Evolutionary conservation across 2,113 vertebrate genomes (phyloP), one percentile per base, ranked within the genome.

Genomic region (Syrmaticus mikado): DNA sequence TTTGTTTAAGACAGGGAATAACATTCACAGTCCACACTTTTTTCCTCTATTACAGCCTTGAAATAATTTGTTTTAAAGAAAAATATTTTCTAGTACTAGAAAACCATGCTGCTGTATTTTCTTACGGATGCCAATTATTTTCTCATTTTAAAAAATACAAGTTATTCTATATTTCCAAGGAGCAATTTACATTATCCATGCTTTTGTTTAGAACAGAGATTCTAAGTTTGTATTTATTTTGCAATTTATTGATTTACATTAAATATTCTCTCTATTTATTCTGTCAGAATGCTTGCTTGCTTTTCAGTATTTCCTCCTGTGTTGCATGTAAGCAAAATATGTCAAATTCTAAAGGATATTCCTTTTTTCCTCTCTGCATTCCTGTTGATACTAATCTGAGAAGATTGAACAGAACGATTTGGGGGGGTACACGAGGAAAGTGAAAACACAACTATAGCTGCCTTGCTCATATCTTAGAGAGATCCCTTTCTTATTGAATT

Each of bases 381-480:
- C 82, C 4, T 50, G 24, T 71, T 67, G 30, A n/a, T 92, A 57
- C 9, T 82, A n/a, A 1, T 27, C 21, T 53, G 45, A 38, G 70
- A 1, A 8, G 8, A 17, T 13, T 62, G 13, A 13, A 11, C 34
- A 46, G 24, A n/a, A 2, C 43, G 28, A 36, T 19, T 75, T 28
- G 78, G 12, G 34, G 20, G 15, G 13, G 10, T 41, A 8, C 30
- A 41, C 32, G 14, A 92, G 6, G 20, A 72, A 64, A 82, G 24
- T 40, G 11, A 12, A 13, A 62, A 52, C 36, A 9, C 30, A 30
- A 1, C 1, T 28, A 61, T 79, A 67, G 19, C 11, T 50, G 15
- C 53, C 18, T 52, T 65, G 8, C 10, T 14, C 4, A 4, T 58
- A 1, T 70, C 6, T 65, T 36, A 41, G 10, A 0, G 5, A 5